A percentile compares a stretch with the other conserved stretches of the same genome.
phyloP scores from a whole-genome alignment of 2,888 invertebrate species.

The Acleris laterana region DNA sequence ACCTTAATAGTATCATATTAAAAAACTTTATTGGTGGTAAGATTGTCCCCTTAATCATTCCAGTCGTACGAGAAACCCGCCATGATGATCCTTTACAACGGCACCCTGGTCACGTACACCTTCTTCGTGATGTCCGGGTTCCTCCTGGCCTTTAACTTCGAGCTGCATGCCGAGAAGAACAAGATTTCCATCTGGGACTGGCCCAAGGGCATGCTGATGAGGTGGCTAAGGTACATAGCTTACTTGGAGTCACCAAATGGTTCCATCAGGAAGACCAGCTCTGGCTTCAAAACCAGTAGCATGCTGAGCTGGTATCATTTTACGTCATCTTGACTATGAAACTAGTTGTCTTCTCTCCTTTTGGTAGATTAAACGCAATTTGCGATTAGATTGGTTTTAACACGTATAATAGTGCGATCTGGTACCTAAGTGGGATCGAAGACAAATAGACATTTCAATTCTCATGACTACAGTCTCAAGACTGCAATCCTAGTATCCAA shows the following conservation, averaged over 20 bases:
- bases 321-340: too few relatives aligned
- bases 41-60: conserved; percentile 26
- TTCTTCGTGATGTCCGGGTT: conserved; percentile 77
- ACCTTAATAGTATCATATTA: too few relatives aligned
- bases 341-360: too few relatives aligned
- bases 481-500: too few relatives aligned
- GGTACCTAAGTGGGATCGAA: too few relatives aligned
- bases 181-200: conserved; percentile 54
- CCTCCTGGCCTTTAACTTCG: conserved; percentile 70
- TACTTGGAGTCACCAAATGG: background rate
- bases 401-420: too few relatives aligned
- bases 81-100: conserved; percentile 71
- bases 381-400: too few relatives aligned
- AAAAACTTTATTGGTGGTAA: too few relatives aligned
- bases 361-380: too few relatives aligned
- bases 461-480: too few relatives aligned
- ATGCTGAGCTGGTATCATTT: too few relatives aligned
- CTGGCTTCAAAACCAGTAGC: background rate
- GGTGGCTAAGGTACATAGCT: conserved; percentile 67
- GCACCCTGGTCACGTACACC: conserved; percentile 66
- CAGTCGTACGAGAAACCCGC: conserved; percentile 69
- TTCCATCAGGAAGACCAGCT: background rate
- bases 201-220: conserved; percentile 64
- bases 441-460: too few relatives aligned
- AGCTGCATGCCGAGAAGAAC: conserved; percentile 61